Base-by-base conservation (phyloP, 2,797 vertebrate species). In the Helarctos malayanus region DNA sequence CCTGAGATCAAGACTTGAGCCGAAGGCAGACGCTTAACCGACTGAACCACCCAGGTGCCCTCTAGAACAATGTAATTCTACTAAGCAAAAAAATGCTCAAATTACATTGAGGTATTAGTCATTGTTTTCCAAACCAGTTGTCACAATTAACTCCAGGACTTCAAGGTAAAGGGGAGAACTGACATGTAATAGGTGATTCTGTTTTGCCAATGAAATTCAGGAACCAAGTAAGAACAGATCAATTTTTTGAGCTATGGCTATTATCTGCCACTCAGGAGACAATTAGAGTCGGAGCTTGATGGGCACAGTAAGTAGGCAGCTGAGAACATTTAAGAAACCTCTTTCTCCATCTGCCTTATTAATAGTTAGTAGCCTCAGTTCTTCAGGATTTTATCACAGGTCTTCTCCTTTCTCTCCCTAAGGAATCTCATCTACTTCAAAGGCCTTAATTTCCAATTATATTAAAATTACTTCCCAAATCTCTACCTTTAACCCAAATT, bases 121-220 rank as follows among this genome's bases (percentile, higher is more conserved):
- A 71, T n/a, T 47, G 3, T 75, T 98, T 95, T 91, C 75, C n/a
- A 75, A 94, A 73, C 12, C 83, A 95, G 38, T 16, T 86, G 86
- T 59, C 52, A 92, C 15, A 47, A 78, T 63, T 79, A 95, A 78
- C 27, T 61, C 54, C 6, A 91, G 13, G 2, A 83, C 75, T 95
- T 89, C 16, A 89, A 78, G 49, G 87, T 29, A 91, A 78, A 16
- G n/a, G 45, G 57, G 23, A 81, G 10, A 89, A 93, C 0, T 89
- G 32, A 29, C 25, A 82, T 47, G 23, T 59, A 73, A 47, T 49
- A 3, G 29, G 41, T 84, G 32, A 91, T 61, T 97, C 57, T 45
- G 52, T 32, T 88, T 94, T 94, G 54, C 14, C 68, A 91, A 56
- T 76, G 69, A 97, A 94, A 91, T 93, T 93, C 79, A 95, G 35